Percentiles rank a stretch among this genome's conserved stretches.
phyloP scores from a whole-genome alignment of 2,888 invertebrate species.

The Dysmachus trigonus region DNA sequence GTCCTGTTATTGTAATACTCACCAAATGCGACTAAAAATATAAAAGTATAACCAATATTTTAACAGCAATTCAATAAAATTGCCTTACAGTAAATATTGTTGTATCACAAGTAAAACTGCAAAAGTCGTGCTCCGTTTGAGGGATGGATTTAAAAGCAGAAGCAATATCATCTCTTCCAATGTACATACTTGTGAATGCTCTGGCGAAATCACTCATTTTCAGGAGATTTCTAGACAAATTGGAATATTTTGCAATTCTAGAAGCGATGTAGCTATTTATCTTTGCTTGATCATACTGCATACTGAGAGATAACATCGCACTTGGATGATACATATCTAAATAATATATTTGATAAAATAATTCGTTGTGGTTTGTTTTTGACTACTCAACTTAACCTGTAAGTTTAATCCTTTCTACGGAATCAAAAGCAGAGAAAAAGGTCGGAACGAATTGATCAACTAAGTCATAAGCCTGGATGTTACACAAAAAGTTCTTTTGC shows the following conservation, averaged over 20 bases:
- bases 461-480: constrained; percentile 49
- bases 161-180: constrained; percentile 39
- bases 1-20: constrained; percentile 35
- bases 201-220: neutral
- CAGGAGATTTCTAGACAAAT: constrained; percentile 19
- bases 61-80: neutral
- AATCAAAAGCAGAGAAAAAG: constrained; percentile 48
- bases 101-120: constrained; percentile 48
- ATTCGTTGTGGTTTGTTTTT: neutral
- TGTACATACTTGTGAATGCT: neutral
- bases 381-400: constrained; percentile 1
- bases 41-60: neutral
- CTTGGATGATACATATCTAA: constrained; percentile 47
- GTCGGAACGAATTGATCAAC: constrained; percentile 48
- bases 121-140: constrained; percentile 49
- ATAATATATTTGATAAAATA: neutral
- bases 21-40: constrained; percentile 1
- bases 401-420: constrained; percentile 34
- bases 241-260: constrained; percentile 20
- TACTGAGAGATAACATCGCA: constrained; percentile 46
- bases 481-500: constrained; percentile 48
- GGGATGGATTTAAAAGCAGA: constrained; percentile 34
- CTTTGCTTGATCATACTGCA: constrained; percentile 33
- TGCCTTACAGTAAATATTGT: constrained; percentile 16
- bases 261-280: neutral